phyloP scores from a whole-genome alignment of 2,113 vertebrate genomes.

The Apistogramma diplotaenia region DNA sequence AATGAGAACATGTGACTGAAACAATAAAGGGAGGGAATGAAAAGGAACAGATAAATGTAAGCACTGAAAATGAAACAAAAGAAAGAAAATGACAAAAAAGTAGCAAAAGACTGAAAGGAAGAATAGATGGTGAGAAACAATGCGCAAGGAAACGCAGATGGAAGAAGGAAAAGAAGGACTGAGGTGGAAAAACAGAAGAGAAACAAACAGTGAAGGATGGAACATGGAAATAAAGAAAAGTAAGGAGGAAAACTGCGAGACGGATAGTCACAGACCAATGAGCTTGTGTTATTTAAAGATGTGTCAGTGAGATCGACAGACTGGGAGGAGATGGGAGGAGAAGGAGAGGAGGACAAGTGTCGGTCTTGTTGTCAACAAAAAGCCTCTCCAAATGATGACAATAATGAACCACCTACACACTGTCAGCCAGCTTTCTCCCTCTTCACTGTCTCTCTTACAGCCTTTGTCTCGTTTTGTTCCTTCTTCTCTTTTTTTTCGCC shows the following conservation, averaged over 20 bases:
- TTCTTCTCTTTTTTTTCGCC: neutral
- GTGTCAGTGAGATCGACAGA: slow-evolving; percentile 57
- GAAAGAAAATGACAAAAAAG: neutral
- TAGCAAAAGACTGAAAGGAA: neutral
- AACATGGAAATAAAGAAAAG: neutral
- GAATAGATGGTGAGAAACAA: neutral
- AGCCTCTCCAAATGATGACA: slow-evolving; percentile 59
- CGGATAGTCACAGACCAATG: slow-evolving; percentile 1
- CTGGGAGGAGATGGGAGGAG: slow-evolving; percentile 45
- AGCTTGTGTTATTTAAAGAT: slow-evolving; percentile 64
- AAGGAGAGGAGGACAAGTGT: slow-evolving; percentile 59
- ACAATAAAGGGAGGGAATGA: no score
- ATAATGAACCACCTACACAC: slow-evolving; percentile 71
- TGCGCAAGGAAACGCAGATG: neutral
- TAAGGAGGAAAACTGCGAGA: neutral
- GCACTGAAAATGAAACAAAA: neutral
- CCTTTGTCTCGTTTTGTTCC: slow-evolving; percentile 22
- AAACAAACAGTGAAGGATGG: neutral
- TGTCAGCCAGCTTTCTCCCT: slow-evolving; percentile 55
- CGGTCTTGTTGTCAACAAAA: slow-evolving; percentile 69
- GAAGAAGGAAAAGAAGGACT: neutral
- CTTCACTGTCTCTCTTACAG: slow-evolving; percentile 40
- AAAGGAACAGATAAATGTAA: neutral
- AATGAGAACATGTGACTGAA: neutral
- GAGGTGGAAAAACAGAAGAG: neutral